phyloP scores from a whole-genome alignment of 2,113 vertebrate genomes.

The Amia ocellicauda region DNA sequence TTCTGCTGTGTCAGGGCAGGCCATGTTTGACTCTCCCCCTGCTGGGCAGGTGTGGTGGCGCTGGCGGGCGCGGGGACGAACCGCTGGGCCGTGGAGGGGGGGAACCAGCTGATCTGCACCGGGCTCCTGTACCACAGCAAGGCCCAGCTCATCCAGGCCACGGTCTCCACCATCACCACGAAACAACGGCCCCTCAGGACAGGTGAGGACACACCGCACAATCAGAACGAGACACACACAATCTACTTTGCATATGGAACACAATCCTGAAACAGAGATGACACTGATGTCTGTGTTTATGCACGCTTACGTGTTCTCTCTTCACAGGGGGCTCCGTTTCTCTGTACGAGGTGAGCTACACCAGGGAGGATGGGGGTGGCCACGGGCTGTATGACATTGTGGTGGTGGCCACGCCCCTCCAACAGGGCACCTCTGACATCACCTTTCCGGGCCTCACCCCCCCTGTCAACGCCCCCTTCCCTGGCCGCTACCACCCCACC shows the following conservation, averaged over 20 bases:
- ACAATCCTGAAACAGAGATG: not conserved
- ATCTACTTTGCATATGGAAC: too few species aligned
- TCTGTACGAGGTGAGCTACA: conserved; percentile 76
- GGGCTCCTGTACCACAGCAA: conserved; percentile 81
- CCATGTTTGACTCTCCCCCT: too few species aligned
- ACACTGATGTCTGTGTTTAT: not conserved
- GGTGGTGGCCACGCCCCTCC: conserved; percentile 79
- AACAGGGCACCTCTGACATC: conserved; percentile 73
- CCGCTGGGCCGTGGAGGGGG: conserved; percentile 87
- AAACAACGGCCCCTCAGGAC: conserved; percentile 61
- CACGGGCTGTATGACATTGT: conserved; percentile 80
- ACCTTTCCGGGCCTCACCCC: conserved; percentile 78
- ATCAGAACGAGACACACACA: too few species aligned
- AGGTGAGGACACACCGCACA: conserved; percentile 55
- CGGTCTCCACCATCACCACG: conserved; percentile 70
- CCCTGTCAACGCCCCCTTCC: conserved; percentile 64
- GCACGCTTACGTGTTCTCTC: not conserved
- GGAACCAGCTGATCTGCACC: conserved; percentile 82
- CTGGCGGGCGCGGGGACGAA: conserved; percentile 66
- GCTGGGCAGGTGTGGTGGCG: conserved; percentile 81
- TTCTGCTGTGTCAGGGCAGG: too few species aligned
- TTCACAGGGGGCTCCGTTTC: conserved; percentile 57
- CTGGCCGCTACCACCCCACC: conserved; percentile 64
- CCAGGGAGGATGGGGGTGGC: conserved; percentile 57
- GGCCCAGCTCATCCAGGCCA: conserved; percentile 73